Evolutionary conservation across 2,797 vertebrate genomes (phyloP).

Genomic region (Protosalanx chinensis): DNA sequence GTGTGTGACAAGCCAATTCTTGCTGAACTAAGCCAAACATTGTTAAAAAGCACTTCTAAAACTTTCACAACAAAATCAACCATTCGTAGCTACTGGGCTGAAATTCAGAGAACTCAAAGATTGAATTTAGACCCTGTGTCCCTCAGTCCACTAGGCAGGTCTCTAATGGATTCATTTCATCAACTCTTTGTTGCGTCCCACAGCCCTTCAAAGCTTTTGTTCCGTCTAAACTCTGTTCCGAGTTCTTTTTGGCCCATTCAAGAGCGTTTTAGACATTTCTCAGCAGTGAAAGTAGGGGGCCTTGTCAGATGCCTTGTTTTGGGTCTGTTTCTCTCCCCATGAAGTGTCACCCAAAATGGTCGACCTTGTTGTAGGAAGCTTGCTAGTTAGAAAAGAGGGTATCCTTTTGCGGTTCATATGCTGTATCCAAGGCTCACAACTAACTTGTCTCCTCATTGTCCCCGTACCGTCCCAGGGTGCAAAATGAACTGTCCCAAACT

Average conservation of each 20-base stretch:
- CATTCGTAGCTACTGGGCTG: slow-evolving; percentile 5
- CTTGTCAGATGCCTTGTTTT: slow-evolving; percentile 74
- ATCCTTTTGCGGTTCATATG: no score
- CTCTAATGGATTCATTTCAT: slow-evolving; percentile 31
- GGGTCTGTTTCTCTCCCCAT: slow-evolving; percentile 72
- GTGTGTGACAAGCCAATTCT: slow-evolving; percentile 8
- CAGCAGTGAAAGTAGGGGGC: slow-evolving; percentile 63
- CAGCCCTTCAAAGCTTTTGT: slow-evolving; percentile 21
- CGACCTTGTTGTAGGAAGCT: slow-evolving; percentile 67
- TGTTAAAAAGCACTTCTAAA: slow-evolving; percentile 10
- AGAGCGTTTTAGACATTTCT: slow-evolving; percentile 71
- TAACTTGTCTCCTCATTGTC: no score
- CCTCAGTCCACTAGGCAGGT: slow-evolving; percentile 12
- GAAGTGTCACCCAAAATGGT: slow-evolving; percentile 75
- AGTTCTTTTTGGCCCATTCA: slow-evolving; percentile 60
- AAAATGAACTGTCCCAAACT: no score
- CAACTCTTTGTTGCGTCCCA: slow-evolving; percentile 29
- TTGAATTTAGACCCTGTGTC: slow-evolving; percentile 11
- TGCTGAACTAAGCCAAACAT: not conserved
- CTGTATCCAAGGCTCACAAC: no score
- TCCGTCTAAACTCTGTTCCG: slow-evolving; percentile 28
- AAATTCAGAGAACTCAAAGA: slow-evolving; percentile 8
- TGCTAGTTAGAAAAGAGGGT: not conserved
- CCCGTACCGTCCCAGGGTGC: no score
- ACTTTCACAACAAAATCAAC: slow-evolving; percentile 9